Evolutionary conservation across 2,113 vertebrate species (phyloP), one percentile per base, ranked within the genome.

Genomic region (Carassius gibelio): DNA sequence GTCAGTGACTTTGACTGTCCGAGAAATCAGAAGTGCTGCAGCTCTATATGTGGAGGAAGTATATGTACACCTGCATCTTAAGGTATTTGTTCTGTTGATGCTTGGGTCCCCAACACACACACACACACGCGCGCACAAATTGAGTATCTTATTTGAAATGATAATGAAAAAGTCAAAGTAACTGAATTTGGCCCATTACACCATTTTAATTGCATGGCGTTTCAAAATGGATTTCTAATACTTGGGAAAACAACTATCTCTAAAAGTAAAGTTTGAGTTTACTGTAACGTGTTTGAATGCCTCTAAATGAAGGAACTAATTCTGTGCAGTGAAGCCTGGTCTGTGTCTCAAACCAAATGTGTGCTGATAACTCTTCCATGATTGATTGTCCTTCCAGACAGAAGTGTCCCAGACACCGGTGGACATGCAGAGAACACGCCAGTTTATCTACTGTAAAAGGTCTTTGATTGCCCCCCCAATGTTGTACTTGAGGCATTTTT

Each of bases 1-100:
- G 0, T 0, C 19, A 1, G 4, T 9, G 59, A 61, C 21, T 0
- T 15, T 61, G 59, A 61, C 8, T 61, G 59, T 61, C 59, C 8
- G 1, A n/a, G n/a, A 0, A 1, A n/a, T 61, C 85, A 94, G 52
- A 95, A 95, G 87, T 96, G 94, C 91, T 96, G 95, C 90, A 26
- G 48, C 82, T 30, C 30, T 30, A 30, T 30, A 1, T 30, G 30
- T 30, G 30, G 30, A 30, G 30, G 30, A 95, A 93, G 8, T 1
- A 8, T 30, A 45, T 45, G 42, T 45, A 9, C 42, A 45, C 42
- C 42, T 45, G 8, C 42, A 45, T 45, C 30, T 2, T 45, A 45
- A 30, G 30, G 30, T 45, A 45, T 8, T 9, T 9, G 42, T 45
- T 45, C 1, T 45, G 9, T 45, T 45, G 42, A 45, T 45, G 42